A percentile compares a stretch with the other conserved stretches of the same genome.
These are phyloP conservation scores for Muscina levida DNA, from an alignment of 2,888 invertebrate species.

Conservation along the genomic window DNA sequence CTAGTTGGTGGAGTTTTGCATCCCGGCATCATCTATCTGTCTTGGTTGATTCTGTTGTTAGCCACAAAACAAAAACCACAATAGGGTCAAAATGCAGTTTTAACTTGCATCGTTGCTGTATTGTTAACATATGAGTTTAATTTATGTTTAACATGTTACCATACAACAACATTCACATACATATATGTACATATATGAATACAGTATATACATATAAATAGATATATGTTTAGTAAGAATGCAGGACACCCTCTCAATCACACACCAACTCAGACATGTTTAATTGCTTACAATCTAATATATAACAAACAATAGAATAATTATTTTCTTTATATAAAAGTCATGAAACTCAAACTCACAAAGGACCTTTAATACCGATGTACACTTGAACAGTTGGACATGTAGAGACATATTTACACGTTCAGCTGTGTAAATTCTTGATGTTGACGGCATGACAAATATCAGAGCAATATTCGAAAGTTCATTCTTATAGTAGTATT, in stretches of 20 bases:
- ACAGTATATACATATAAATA: background rate
- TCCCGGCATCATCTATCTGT: too few species aligned
- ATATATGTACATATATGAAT: background rate
- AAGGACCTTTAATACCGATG: too few species aligned
- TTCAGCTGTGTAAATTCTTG: too few species aligned
- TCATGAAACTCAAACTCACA: background rate
- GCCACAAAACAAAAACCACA: slow-evolving; percentile 50
- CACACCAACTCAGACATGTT: background rate
- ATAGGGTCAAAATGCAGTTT: slow-evolving; percentile 56
- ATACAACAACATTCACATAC: background rate
- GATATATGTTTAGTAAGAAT: too few species aligned
- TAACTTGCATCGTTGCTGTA: slow-evolving; percentile 50
- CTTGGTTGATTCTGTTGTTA: background rate
- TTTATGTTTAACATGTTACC: slow-evolving; percentile 7
- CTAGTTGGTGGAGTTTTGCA: background rate
- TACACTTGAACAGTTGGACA: background rate
- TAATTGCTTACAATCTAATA: too few species aligned
- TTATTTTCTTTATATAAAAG: slow-evolving; percentile 7
- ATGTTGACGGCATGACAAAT: too few species aligned
- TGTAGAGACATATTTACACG: too few species aligned
- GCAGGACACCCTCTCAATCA: background rate
- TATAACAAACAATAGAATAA: background rate
- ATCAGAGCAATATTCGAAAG: too few species aligned
- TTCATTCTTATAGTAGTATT: too few species aligned
- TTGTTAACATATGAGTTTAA: slow-evolving; percentile 10